These are phyloP conservation scores for Thaumetopoea pityocampa DNA, from an alignment of 1,140 invertebrate genomes.

Conservation along the genomic window DNA sequence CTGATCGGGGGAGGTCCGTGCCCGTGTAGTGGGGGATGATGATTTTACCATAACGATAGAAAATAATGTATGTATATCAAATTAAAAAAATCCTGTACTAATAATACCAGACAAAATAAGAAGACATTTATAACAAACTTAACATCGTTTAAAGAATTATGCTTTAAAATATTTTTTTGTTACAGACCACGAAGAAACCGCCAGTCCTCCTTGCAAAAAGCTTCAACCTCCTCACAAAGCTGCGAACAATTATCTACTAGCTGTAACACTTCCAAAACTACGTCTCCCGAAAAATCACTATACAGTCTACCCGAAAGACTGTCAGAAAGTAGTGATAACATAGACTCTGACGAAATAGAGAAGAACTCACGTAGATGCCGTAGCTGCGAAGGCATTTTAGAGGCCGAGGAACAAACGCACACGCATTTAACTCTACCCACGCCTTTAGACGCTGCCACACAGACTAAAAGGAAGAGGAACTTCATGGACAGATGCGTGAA, in stretches of 20 bases:
- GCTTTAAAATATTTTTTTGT: slow-evolving; percentile 9
- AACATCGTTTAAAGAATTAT: too few species aligned
- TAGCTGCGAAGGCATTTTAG: slow-evolving; percentile 66
- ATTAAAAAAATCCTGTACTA: too few species aligned
- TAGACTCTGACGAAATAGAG: slow-evolving; percentile 41
- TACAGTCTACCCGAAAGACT: slow-evolving; percentile 59
- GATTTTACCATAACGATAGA: too few species aligned
- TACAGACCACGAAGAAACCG: slow-evolving; percentile 64
- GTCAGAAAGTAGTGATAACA: slow-evolving; percentile 56
- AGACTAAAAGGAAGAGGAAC: slow-evolving; percentile 80
- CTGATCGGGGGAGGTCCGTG: too few species aligned
- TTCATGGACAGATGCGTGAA: slow-evolving; percentile 88
- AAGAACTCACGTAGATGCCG: slow-evolving; percentile 53
- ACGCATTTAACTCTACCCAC: slow-evolving; percentile 55
- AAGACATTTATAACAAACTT: too few species aligned
- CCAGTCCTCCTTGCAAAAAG: slow-evolving; percentile 57
- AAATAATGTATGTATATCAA: too few species aligned
- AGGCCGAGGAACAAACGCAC: slow-evolving; percentile 57
- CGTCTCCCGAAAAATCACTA: slow-evolving; percentile 56
- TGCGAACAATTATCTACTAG: slow-evolving; percentile 78
- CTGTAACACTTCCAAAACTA: slow-evolving; percentile 48
- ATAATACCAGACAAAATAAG: too few species aligned
- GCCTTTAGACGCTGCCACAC: slow-evolving; percentile 60
- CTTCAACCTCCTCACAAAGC: slow-evolving; percentile 74
- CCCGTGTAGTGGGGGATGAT: too few species aligned